phyloP scores from a whole-genome alignment of 2,888 invertebrate species.

The Drosophila barbarae region DNA sequence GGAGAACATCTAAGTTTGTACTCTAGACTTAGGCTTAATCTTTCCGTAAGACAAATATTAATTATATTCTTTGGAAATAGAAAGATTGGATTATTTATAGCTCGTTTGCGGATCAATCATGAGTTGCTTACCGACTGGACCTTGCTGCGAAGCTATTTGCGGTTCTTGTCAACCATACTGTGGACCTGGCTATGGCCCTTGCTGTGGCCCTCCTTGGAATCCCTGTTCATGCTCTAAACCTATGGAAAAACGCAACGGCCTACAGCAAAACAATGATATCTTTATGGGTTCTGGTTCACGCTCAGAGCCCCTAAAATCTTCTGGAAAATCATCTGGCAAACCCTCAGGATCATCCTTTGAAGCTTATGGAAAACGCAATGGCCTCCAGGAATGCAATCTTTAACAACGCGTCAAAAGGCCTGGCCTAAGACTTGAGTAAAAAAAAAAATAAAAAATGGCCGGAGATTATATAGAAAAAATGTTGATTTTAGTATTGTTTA shows the following conservation, averaged over 20 bases:
- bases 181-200: slow-evolving; percentile 8
- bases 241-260: background rate
- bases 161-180: slow-evolving; percentile 33
- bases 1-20: slow-evolving; percentile 2
- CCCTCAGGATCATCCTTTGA: background rate
- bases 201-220: slow-evolving; percentile 3
- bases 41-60: background rate
- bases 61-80: too few relatives aligned
- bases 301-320: too few relatives aligned
- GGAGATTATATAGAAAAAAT: background rate
- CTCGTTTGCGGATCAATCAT: background rate
- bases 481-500: background rate
- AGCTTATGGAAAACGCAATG: background rate
- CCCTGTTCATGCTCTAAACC: background rate
- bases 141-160: background rate
- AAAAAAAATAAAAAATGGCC: background rate
- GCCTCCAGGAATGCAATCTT: background rate
- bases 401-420: background rate
- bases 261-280: background rate
- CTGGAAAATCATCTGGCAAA: background rate
- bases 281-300: background rate
- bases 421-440: background rate
- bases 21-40: background rate
- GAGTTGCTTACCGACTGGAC: background rate
- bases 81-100: background rate